A percentile compares a stretch with the other conserved stretches of the same genome.
Evolutionary conservation across 2,888 invertebrate genomes (phyloP).

Genomic region (Rhopalosiphum nymphaeae): DNA sequence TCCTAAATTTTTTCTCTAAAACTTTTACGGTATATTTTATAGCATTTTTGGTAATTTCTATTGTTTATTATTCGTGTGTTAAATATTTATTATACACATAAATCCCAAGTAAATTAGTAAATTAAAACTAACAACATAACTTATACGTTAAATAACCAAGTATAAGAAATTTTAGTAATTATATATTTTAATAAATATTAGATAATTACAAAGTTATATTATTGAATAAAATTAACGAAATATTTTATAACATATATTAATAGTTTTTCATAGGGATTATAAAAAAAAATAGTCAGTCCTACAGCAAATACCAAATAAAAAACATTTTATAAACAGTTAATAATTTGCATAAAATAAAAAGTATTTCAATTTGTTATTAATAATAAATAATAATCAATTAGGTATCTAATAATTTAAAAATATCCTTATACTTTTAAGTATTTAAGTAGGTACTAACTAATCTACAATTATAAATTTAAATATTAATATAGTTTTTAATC

Average conservation of each 20-base stretch:
- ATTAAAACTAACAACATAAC: background rate
- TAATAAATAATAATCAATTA: background rate
- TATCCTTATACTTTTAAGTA: background rate
- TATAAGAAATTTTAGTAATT: background rate
- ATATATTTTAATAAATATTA: background rate
- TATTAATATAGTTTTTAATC: background rate
- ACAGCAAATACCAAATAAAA: background rate
- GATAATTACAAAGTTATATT: background rate
- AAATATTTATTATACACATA: background rate
- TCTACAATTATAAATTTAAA: background rate
- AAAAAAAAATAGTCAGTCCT: background rate
- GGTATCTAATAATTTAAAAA: background rate
- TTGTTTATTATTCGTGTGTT: background rate
- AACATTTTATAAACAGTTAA: background rate
- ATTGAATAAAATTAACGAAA: background rate
- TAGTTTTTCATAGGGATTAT: background rate
- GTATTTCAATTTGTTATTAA: background rate
- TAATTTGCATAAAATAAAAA: background rate
- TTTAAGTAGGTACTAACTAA: background rate
- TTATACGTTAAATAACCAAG: background rate
- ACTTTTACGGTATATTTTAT: background rate
- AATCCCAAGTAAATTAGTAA: background rate
- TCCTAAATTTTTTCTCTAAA: background rate
- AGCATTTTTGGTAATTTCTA: background rate
- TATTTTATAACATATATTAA: background rate